Evolutionary conservation across 2,797 vertebrate species (phyloP).

Genomic region (Darevskia mixta): DNA sequence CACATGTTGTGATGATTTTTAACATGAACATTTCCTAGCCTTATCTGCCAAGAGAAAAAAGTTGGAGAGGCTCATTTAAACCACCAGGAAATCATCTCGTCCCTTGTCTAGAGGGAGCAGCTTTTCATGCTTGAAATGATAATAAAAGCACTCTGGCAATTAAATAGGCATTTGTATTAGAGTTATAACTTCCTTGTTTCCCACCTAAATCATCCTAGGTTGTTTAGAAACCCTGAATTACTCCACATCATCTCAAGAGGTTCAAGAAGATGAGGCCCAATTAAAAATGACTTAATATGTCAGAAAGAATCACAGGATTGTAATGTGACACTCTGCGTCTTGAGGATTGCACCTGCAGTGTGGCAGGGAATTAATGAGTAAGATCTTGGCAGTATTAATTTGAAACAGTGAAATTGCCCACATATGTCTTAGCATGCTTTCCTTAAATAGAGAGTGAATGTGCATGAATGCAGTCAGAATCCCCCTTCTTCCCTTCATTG

Average conservation of each 20-base stretch:
- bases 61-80: constrained; percentile 72
- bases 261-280: constrained; percentile 64
- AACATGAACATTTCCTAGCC: constrained; percentile 63
- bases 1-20: constrained; percentile 71
- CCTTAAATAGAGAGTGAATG: constrained; percentile 44
- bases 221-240: constrained; percentile 64
- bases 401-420: constrained; percentile 33
- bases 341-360: constrained; percentile 70
- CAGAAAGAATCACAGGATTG: constrained; percentile 67
- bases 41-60: constrained; percentile 64
- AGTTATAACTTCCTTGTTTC: constrained; percentile 56
- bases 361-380: constrained; percentile 58
- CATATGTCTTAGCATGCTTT: constrained; percentile 21
- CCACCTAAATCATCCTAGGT: constrained; percentile 51
- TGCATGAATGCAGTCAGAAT: background rate
- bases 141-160: constrained; percentile 55
- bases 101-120: constrained; percentile 42
- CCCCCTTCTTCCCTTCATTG: no score
- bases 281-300: constrained; percentile 76
- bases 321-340: constrained; percentile 29
- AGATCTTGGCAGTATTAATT: constrained; percentile 49
- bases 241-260: constrained; percentile 55
- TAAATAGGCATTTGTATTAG: constrained; percentile 62
- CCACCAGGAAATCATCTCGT: constrained; percentile 72
- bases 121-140: constrained; percentile 57